Percentiles rank a stretch among this genome's conserved stretches.
Conservation (phyloP, 2,797 vertebrate genomes). For the Falco naumanni region DNA sequence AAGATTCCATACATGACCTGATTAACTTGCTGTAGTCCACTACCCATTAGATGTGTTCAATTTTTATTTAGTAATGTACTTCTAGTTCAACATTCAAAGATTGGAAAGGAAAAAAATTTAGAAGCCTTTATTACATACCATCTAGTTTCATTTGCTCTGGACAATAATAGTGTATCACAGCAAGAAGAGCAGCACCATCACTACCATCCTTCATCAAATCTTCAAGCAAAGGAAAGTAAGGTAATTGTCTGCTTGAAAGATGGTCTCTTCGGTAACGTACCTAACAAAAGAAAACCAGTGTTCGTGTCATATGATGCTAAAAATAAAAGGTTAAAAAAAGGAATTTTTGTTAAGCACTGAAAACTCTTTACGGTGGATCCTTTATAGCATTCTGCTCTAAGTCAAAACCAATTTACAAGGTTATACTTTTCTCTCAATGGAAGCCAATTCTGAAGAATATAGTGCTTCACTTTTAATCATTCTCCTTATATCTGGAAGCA, state of each 20-base stretch:
- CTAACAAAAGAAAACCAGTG: constrained; percentile 68
- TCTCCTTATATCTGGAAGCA: not conserved
- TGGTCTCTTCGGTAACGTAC: constrained; percentile 95
- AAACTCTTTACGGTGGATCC: constrained; percentile 34
- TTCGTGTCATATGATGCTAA: not conserved
- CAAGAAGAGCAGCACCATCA: constrained; percentile 88
- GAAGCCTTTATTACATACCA: constrained; percentile 76
- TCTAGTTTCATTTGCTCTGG: constrained; percentile 93
- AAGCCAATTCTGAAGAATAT: constrained; percentile 1
- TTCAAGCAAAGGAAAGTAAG: constrained; percentile 90
- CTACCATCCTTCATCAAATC: constrained; percentile 91
- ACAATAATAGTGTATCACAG: constrained; percentile 94
- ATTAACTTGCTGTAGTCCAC: not conserved
- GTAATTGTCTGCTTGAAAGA: constrained; percentile 85
- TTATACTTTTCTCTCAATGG: not conserved
- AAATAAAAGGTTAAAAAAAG: not conserved
- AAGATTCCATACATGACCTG: not conserved
- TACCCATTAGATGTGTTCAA: not conserved
- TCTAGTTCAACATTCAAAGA: not conserved
- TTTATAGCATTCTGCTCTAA: not conserved
- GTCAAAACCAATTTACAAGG: not conserved
- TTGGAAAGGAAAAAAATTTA: not conserved
- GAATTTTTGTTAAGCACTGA: not conserved
- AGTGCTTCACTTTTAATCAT: not conserved
- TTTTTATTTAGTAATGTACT: not conserved